A percentile compares a stretch with the other conserved stretches of the same genome.
These are phyloP conservation scores for Miniopterus natalensis DNA, from an alignment of 2,113 vertebrate species.

Conservation along the genomic window DNA sequence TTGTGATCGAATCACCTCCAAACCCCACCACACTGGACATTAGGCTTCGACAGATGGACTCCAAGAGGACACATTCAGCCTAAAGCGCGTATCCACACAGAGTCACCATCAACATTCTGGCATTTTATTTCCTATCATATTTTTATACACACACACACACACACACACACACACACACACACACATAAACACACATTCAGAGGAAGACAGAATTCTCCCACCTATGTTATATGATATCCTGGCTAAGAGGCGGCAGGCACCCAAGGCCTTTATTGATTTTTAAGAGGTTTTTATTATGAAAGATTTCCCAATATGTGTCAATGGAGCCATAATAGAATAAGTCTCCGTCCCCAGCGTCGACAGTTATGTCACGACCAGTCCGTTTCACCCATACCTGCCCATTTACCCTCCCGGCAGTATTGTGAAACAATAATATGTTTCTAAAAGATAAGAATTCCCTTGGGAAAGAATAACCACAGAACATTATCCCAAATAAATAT, in stretches of 20 bases:
- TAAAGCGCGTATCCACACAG: not conserved
- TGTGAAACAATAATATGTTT: constrained; percentile 47
- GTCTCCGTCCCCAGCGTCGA: not conserved
- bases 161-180: not conserved
- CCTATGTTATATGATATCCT: not conserved
- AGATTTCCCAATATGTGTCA: not conserved
- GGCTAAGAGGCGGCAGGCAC: not conserved
- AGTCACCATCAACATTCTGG: not conserved
- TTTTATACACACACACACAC: too few species aligned
- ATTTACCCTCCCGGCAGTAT: not conserved
- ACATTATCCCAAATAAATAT: not conserved
- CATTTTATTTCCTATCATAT: not conserved
- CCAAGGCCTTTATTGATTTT: not conserved
- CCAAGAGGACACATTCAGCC: not conserved
- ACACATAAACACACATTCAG: not conserved
- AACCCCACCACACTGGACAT: not conserved
- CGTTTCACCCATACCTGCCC: not conserved
- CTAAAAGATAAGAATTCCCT: not conserved
- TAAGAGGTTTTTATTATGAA: not conserved
- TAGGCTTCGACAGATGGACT: not conserved
- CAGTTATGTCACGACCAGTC: not conserved
- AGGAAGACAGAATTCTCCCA: not conserved
- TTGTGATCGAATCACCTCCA: not conserved
- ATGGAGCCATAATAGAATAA: not conserved
- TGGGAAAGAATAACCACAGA: not conserved